Percentiles rank a stretch among this genome's conserved stretches.
Evolutionary conservation across 2,113 vertebrate species (phyloP).

Genomic region (Corydoras maculifer): DNA sequence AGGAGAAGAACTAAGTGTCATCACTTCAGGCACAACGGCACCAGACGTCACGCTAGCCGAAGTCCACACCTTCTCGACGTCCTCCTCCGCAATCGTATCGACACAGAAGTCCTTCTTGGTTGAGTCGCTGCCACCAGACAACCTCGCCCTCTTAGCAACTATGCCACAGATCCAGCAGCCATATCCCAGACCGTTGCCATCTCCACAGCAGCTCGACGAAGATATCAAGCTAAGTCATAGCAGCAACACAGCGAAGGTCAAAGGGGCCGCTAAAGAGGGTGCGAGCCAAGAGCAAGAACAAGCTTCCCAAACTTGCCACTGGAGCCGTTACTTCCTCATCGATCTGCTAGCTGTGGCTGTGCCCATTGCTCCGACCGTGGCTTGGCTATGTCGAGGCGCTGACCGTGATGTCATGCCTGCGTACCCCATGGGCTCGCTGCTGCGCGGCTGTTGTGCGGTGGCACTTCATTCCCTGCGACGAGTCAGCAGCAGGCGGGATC

Average conservation of each 20-base stretch:
- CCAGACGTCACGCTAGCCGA: not conserved
- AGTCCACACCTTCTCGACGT: too few species aligned
- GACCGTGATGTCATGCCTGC: slow-evolving; percentile 75
- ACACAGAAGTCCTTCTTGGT: too few species aligned
- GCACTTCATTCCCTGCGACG: slow-evolving; percentile 86
- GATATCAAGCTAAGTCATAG: too few species aligned
- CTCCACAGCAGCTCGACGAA: too few species aligned
- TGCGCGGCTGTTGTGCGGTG: slow-evolving; percentile 90
- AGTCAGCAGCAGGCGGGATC: slow-evolving; percentile 55
- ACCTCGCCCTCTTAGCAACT: too few species aligned
- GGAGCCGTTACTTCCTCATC: slow-evolving; percentile 91
- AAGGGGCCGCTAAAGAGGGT: not conserved
- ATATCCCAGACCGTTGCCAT: too few species aligned
- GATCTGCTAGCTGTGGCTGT: slow-evolving; percentile 86
- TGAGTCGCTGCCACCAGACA: too few species aligned
- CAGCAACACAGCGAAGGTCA: too few species aligned
- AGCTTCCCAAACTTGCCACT: slow-evolving; percentile 68
- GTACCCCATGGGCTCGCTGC: slow-evolving; percentile 88
- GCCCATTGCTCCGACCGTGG: slow-evolving; percentile 85
- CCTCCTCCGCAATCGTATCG: too few species aligned
- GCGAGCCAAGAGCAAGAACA: slow-evolving; percentile 31
- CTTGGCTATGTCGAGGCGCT: slow-evolving; percentile 86
- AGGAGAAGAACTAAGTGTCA: slow-evolving; percentile 57
- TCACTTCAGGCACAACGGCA: slow-evolving; percentile 47
- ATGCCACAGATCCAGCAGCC: too few species aligned